Conservation (phyloP, 1,140 invertebrate species). For the Hycleus cichorii region DNA sequence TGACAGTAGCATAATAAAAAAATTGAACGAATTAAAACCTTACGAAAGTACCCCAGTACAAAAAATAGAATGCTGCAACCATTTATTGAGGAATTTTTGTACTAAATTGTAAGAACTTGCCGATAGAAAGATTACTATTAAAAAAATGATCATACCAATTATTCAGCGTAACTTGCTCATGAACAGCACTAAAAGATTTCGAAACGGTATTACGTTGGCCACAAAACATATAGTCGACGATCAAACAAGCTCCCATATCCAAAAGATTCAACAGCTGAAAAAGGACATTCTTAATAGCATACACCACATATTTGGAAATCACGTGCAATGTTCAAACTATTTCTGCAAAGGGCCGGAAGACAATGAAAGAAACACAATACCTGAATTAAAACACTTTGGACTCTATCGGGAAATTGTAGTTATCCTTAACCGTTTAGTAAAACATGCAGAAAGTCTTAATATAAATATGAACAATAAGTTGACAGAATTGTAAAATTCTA, state of each 20-base stretch:
- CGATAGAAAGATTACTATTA: background rate
- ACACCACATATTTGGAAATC: slow-evolving; percentile 39
- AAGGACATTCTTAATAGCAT: slow-evolving; percentile 31
- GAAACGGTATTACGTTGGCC: slow-evolving; percentile 18
- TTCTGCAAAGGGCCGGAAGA: slow-evolving; percentile 23
- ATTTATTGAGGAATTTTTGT: slow-evolving; percentile 32
- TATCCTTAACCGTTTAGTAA: slow-evolving; percentile 2
- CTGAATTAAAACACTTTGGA: slow-evolving; percentile 19
- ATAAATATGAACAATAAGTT: slow-evolving; percentile 39
- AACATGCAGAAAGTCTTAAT: slow-evolving; percentile 30
- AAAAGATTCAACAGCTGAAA: slow-evolving; percentile 20
- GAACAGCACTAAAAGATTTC: slow-evolving; percentile 15
- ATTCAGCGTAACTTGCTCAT: slow-evolving; percentile 3
- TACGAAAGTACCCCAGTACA: slow-evolving; percentile 33
- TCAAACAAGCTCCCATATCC: background rate
- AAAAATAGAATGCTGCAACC: slow-evolving; percentile 35
- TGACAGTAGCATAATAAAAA: slow-evolving; percentile 17
- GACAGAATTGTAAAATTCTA: slow-evolving; percentile 39
- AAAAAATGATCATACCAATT: slow-evolving; percentile 2
- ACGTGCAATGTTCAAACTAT: slow-evolving; percentile 28
- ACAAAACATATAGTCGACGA: background rate
- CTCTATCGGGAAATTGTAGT: slow-evolving; percentile 11
- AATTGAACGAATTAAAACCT: background rate
- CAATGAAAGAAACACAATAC: slow-evolving; percentile 24
- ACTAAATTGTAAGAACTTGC: slow-evolving; percentile 20